phyloP scores from a whole-genome alignment of 2,888 invertebrate genomes.

The Exephanes ischioxanthus region DNA sequence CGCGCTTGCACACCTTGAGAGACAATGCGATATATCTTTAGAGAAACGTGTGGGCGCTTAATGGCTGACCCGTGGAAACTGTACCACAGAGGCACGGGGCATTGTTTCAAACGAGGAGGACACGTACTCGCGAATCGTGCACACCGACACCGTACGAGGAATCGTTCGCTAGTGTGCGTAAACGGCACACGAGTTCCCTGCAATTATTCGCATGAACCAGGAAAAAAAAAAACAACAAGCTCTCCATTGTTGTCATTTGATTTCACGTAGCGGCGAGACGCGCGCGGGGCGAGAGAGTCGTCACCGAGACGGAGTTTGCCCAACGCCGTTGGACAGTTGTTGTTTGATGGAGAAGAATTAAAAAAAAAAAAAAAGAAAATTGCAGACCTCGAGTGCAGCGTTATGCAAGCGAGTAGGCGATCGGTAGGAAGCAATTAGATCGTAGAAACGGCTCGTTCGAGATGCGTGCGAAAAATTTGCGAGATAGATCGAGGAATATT shows the following conservation, averaged over 20 bases:
- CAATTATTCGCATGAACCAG: conserved; percentile 60
- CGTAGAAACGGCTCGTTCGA: conserved; percentile 24
- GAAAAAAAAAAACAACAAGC: conserved; percentile 43
- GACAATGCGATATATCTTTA: conserved; percentile 63
- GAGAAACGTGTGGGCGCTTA: conserved; percentile 65
- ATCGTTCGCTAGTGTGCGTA: conserved; percentile 23
- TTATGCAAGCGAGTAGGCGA: conserved; percentile 34
- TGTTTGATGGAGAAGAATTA: background rate
- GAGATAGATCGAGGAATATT: conserved; percentile 36
- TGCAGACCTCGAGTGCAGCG: background rate
- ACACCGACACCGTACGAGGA: conserved; percentile 23
- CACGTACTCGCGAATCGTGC: conserved; percentile 10
- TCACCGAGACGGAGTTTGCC: conserved; percentile 30
- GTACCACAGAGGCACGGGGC: conserved; percentile 65
- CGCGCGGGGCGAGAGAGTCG: background rate
- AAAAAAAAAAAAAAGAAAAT: conserved; percentile 40
- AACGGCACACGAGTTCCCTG: conserved; percentile 30
- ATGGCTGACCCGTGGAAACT: conserved; percentile 71
- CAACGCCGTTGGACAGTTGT: background rate
- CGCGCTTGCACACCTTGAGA: conserved; percentile 5
- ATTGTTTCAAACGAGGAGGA: conserved; percentile 60
- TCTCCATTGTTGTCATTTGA: conserved; percentile 65
- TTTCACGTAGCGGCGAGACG: conserved; percentile 56
- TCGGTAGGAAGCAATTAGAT: conserved; percentile 18
- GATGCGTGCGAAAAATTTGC: conserved; percentile 26